phyloP scores from a whole-genome alignment of 2,113 vertebrate genomes.

The Cyphomyrus discorhynchus region DNA sequence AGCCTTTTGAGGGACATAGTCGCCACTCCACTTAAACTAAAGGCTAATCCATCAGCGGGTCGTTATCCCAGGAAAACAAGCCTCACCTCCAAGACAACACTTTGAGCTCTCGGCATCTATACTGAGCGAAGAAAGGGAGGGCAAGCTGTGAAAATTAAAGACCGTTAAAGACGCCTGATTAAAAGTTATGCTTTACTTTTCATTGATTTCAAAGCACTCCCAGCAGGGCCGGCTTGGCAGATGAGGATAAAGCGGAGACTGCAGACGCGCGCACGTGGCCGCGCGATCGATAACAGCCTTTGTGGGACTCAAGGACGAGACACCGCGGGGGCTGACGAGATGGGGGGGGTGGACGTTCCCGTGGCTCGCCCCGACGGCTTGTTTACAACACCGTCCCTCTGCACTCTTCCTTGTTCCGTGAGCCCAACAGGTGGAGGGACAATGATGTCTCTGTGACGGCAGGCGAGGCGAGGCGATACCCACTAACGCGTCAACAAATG shows the following conservation, averaged over 20 bases:
- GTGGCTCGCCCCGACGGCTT: constrained; percentile 44
- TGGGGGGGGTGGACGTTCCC: constrained; percentile 31
- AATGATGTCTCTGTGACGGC: constrained; percentile 43
- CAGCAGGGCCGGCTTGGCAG: background rate
- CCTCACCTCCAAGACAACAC: background rate
- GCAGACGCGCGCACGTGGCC: constrained; percentile 26
- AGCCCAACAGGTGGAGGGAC: constrained; percentile 44
- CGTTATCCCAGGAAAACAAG: background rate
- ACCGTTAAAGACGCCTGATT: background rate
- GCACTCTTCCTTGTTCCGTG: constrained; percentile 36
- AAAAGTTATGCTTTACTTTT: constrained; percentile 12
- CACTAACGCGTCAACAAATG: constrained; percentile 63
- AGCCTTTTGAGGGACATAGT: background rate
- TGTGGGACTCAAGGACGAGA: constrained; percentile 58
- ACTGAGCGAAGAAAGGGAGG: background rate
- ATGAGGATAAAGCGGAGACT: background rate
- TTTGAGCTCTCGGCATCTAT: background rate
- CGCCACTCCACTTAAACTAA: background rate
- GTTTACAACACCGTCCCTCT: constrained; percentile 61
- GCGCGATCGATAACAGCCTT: constrained; percentile 60
- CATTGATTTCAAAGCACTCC: background rate
- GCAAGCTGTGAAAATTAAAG: background rate
- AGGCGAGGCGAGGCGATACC: constrained; percentile 41
- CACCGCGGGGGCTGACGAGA: constrained; percentile 47
- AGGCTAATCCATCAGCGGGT: background rate